Conservation (phyloP, 2,888 invertebrate genomes). For the Oasisia sp. region DNA sequence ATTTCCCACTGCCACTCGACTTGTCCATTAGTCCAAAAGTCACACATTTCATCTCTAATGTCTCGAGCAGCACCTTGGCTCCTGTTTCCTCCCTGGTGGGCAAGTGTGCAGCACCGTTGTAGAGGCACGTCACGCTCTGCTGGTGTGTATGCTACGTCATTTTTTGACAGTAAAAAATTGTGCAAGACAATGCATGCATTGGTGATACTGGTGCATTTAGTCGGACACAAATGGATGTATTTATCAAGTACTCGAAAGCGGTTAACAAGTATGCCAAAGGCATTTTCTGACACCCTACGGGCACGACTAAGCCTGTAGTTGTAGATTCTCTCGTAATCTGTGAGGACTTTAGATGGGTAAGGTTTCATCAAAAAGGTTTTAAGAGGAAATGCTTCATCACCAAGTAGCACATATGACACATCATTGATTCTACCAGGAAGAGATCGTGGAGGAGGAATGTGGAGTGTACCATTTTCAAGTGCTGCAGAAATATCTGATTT, state of each 20-base stretch:
- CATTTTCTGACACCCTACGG: neutral
- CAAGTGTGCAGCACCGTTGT: neutral
- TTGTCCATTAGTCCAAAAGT: neutral
- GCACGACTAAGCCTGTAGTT: conserved; percentile 35
- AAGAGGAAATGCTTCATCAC: conserved; percentile 43
- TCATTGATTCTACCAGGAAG: neutral
- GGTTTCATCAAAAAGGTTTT: conserved; percentile 40
- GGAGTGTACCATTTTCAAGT: neutral
- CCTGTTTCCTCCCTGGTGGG: neutral
- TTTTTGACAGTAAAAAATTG: neutral
- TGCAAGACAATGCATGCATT: conserved; percentile 21
- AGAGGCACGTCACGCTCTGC: no score
- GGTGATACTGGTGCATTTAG: neutral
- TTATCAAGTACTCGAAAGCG: conserved; percentile 19
- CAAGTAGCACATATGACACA: conserved; percentile 26
- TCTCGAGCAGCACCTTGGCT: neutral
- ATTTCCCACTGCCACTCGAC: neutral
- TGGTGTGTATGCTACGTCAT: neutral
- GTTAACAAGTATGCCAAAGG: conserved; percentile 26
- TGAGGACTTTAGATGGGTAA: conserved; percentile 31
- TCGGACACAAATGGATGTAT: neutral
- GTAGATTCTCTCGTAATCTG: conserved; percentile 17
- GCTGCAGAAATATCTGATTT: conserved; percentile 20
- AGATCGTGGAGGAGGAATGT: conserved; percentile 31
- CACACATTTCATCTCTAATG: neutral